Evolutionary conservation across 1,140 invertebrate species (phyloP).

Genomic region (Drosophila repleta): DNA sequence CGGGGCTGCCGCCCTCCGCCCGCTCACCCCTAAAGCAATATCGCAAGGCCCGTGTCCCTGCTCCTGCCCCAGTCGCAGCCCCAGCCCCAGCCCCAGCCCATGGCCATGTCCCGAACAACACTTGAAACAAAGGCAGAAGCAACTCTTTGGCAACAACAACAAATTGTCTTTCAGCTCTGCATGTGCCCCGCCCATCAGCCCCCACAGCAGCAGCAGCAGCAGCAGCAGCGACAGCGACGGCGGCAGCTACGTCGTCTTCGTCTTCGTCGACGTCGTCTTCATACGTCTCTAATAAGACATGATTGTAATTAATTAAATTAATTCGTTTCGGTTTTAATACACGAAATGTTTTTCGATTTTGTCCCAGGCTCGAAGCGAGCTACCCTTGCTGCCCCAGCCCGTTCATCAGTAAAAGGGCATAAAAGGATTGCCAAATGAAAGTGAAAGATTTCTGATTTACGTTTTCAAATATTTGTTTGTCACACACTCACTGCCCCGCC

Average conservation of each 20-base stretch:
- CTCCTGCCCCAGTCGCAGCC: too few relatives aligned
- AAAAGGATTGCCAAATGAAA: constrained; percentile 82
- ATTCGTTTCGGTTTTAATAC: constrained; percentile 84
- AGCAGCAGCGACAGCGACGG: constrained; percentile 5
- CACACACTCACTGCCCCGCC: constrained; percentile 53
- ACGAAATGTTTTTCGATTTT: constrained; percentile 83
- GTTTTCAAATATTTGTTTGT: constrained; percentile 82
- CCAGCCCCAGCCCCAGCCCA: too few relatives aligned
- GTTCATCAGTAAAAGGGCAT: constrained; percentile 29
- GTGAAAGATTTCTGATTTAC: constrained; percentile 81
- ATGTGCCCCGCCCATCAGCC: not conserved
- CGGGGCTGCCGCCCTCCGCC: not conserved
- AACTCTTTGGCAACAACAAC: constrained; percentile 67
- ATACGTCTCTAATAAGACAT: constrained; percentile 84
- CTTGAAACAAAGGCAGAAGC: constrained; percentile 69
- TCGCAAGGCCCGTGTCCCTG: constrained; percentile 6
- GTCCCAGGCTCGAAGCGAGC: constrained; percentile 31
- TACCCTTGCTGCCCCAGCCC: constrained; percentile 1
- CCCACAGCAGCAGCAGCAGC: not conserved
- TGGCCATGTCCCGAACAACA: constrained; percentile 32
- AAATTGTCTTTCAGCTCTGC: constrained; percentile 44
- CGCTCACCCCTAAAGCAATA: not conserved
- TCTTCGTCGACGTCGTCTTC: constrained; percentile 48
- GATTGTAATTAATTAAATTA: constrained; percentile 84
- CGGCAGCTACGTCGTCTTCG: constrained; percentile 11